Percentiles rank a stretch among this genome's conserved stretches.
These are phyloP conservation scores for Ceratosolen fusciceps DNA, from an alignment of 1,140 invertebrate species.

Conservation along the genomic window DNA sequence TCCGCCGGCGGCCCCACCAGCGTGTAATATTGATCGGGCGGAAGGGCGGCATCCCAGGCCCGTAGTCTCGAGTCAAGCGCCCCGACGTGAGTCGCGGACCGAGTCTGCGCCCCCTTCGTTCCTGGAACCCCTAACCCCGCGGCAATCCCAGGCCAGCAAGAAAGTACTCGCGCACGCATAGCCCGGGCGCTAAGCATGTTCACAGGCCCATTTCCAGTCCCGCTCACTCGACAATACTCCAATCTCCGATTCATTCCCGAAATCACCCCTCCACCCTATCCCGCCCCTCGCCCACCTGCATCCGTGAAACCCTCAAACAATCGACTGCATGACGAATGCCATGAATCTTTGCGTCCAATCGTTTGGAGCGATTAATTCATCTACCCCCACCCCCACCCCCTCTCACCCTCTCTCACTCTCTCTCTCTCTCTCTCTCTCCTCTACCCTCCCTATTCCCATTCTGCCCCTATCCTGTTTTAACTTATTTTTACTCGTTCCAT, in stretches of 20 bases:
- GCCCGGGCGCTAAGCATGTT: slow-evolving; percentile 34
- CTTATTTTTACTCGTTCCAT: too few species aligned
- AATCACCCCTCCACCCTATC: too few species aligned
- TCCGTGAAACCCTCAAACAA: too few species aligned
- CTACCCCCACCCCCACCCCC: too few species aligned
- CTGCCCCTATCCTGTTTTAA: too few species aligned
- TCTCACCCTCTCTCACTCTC: too few species aligned
- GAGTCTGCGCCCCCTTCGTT: not conserved
- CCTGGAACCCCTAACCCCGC: not conserved
- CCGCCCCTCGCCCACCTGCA: too few species aligned
- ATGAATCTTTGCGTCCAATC: not conserved
- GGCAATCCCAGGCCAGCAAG: too few species aligned
- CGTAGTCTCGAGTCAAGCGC: slow-evolving; percentile 57
- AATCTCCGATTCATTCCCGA: not conserved
- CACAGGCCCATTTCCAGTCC: not conserved
- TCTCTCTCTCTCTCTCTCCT: too few species aligned
- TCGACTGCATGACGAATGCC: not conserved
- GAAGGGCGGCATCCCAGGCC: slow-evolving; percentile 68
- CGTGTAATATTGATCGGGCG: slow-evolving; percentile 69
- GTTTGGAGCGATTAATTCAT: not conserved
- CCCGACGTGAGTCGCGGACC: slow-evolving; percentile 42
- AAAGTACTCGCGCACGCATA: not conserved
- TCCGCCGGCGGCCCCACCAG: slow-evolving; percentile 63
- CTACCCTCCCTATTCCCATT: too few species aligned
- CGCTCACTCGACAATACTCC: slow-evolving; percentile 12